These are phyloP conservation scores for Halcyon smyrnensis DNA, from an alignment of 2,797 vertebrate genomes.

Conservation along the genomic window DNA sequence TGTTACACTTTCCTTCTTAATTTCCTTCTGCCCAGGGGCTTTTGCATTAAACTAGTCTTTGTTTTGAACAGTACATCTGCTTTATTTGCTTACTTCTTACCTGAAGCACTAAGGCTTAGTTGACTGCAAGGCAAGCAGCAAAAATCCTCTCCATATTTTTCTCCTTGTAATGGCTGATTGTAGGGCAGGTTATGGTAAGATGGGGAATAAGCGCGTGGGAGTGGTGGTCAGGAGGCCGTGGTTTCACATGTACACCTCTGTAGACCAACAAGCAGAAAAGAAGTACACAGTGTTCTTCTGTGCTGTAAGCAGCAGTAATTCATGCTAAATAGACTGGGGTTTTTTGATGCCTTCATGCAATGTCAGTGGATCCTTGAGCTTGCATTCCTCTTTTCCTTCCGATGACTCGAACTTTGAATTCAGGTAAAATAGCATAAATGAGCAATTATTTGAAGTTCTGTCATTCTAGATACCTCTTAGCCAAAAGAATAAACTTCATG, in stretches of 20 bases:
- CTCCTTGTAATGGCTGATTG: not conserved
- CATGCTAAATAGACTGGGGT: not conserved
- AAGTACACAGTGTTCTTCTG: accelerated
- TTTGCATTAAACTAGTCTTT: not conserved
- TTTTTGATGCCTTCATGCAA: not conserved
- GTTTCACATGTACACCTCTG: not conserved
- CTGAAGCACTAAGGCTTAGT: not conserved
- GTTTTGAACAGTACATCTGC: not conserved
- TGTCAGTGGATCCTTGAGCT: not conserved
- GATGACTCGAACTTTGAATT: not conserved
- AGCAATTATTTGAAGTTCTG: not conserved
- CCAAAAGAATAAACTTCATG: not conserved
- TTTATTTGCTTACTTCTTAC: not conserved
- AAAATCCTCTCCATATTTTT: not conserved
- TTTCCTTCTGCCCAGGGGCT: not conserved
- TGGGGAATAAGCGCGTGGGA: not conserved
- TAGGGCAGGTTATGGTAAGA: not conserved
- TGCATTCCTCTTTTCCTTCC: not conserved
- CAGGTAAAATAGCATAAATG: not conserved
- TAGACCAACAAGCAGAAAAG: not conserved
- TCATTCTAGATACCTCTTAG: not conserved
- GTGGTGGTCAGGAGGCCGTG: not conserved
- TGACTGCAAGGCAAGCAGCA: not conserved
- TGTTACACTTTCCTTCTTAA: not conserved
- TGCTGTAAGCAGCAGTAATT: not conserved